These are phyloP conservation scores for Phallusia fumigata DNA, from an alignment of 23 tunicate species.

Conservation along the genomic window DNA sequence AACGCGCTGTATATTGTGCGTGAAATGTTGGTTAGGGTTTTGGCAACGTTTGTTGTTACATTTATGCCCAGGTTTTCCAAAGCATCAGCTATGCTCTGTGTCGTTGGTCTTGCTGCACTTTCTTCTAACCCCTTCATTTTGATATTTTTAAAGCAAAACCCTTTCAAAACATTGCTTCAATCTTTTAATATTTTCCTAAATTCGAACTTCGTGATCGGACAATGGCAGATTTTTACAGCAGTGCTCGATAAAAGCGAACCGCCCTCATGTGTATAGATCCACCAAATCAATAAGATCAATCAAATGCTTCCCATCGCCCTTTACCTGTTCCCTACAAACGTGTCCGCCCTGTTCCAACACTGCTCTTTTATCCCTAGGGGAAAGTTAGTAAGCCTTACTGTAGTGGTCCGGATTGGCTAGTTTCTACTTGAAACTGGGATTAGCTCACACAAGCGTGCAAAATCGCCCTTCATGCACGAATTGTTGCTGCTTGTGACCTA, in stretches of 20 bases:
- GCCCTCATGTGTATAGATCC: neutral
- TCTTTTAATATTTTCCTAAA: too few species aligned
- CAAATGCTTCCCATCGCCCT: neutral
- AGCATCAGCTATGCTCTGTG: too few species aligned
- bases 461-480: neutral
- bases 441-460: neutral
- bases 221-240: neutral
- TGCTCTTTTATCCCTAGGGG: neutral
- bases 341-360: neutral
- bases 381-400: neutral
- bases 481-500: neutral
- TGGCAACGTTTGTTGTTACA: too few species aligned
- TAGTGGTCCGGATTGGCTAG: neutral
- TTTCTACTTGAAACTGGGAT: neutral
- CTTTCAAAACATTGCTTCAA: too few species aligned
- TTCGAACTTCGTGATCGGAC: neutral
- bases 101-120: too few species aligned
- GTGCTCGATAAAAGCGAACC: neutral
- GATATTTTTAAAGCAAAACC: too few species aligned
- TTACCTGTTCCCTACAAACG: neutral
- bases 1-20: too few species aligned
- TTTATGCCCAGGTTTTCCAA: too few species aligned
- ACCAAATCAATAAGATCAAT: constrained; percentile 1
- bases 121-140: too few species aligned
- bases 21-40: too few species aligned